Conservation (phyloP, 30 jellyfish, hydroid and myxozoan genomes). For the Haliclystus octoradiatus region DNA sequence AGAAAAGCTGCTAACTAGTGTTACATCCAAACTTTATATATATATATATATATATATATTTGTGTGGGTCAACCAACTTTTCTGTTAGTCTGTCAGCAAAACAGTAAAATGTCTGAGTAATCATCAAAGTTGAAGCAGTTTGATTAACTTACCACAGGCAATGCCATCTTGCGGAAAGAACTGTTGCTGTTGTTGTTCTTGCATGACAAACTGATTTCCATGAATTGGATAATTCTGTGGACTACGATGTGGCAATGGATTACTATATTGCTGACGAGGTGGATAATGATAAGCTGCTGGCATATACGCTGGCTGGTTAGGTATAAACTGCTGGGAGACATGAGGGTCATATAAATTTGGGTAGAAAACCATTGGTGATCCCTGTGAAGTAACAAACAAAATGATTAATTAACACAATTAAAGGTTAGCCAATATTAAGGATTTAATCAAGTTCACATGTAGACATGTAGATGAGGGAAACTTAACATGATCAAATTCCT, state of each 20-base stretch:
- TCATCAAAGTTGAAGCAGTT: no score
- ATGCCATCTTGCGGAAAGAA: background rate
- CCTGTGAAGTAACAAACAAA: background rate
- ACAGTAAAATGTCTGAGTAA: no score
- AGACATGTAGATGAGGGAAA: no score
- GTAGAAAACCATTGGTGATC: background rate
- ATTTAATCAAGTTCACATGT: no score
- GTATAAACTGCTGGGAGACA: background rate
- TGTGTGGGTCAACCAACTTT: no score
- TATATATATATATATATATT: no score
- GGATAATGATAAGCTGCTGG: background rate
- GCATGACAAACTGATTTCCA: background rate
- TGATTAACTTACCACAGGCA: background rate
- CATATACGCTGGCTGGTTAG: background rate
- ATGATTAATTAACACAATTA: no score
- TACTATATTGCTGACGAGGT: background rate
- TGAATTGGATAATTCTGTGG: background rate
- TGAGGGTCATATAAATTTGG: background rate
- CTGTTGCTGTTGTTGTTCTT: background rate
- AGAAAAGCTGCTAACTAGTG: no score
- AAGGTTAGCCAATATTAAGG: no score
- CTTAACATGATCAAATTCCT: no score
- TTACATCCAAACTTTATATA: no score
- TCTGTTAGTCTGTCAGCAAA: no score
- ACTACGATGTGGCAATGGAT: background rate